These are phyloP conservation scores for Athripsodes cinereus DNA, from an alignment of 2,888 invertebrate species.

Conservation along the genomic window DNA sequence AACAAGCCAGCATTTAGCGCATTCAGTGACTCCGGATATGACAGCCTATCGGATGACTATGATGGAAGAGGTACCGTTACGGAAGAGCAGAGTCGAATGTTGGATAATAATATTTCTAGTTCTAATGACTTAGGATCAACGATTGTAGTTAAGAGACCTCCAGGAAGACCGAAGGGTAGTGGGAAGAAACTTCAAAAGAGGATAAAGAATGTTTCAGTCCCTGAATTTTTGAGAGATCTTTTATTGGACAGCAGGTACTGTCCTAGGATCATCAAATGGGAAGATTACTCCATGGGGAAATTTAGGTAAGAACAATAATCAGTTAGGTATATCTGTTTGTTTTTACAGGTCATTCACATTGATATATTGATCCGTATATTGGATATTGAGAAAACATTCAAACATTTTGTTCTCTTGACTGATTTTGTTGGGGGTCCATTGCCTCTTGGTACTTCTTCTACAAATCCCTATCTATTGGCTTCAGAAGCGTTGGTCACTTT, in stretches of 20 bases:
- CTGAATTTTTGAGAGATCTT: constrained; percentile 82
- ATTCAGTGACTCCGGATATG: constrained; percentile 43
- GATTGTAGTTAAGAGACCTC: constrained; percentile 48
- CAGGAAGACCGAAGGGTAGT: constrained; percentile 51
- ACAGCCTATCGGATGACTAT: constrained; percentile 26
- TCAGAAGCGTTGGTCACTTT: no score
- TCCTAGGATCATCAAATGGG: constrained; percentile 83
- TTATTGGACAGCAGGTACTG: constrained; percentile 69
- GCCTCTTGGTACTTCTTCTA: no score
- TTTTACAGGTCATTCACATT: not conserved
- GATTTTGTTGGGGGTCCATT: no score
- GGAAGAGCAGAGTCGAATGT: constrained; percentile 34
- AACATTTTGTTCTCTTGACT: no score
- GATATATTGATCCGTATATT: no score
- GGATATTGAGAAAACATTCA: no score
- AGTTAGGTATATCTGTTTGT: not conserved
- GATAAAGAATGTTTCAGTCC: constrained; percentile 54
- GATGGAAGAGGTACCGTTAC: constrained; percentile 25
- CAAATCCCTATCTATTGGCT: no score
- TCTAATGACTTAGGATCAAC: constrained; percentile 39
- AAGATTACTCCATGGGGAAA: constrained; percentile 73
- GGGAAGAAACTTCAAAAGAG: constrained; percentile 43
- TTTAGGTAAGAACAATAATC: constrained; percentile 51
- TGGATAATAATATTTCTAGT: not conserved
- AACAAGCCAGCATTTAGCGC: constrained; percentile 24